Base-by-base conservation (phyloP, 2,888 invertebrate genomes). In the Choristoneura rosaceana region DNA sequence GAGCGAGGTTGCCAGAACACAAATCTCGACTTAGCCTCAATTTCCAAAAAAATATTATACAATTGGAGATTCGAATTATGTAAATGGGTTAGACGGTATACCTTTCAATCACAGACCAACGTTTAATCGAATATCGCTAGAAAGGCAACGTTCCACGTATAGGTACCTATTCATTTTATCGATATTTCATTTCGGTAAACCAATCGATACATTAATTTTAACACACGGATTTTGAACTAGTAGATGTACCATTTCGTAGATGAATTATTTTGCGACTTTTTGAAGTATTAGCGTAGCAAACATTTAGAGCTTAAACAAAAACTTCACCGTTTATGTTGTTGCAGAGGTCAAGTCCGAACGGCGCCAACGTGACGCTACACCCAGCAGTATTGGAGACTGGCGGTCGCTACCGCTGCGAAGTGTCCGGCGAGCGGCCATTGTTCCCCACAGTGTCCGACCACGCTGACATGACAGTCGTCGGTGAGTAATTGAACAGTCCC, bases 371-470 rank as follows among this genome's bases (percentile, higher is more conserved):
- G 76, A 95, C 96, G 67, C 91, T 97, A 81, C 94, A 95, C 75
- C 95, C 96, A 15, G 96, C 97, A 74, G 95, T 95, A 77, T 90
- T 97, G 81, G 95, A 96, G 87, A 96, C 96, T 71, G 96, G 96
- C 64, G 97, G 97, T 60, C 94, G 96, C 74, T 97, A 97, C 90
- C 95, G 96, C 76, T 97, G 97, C 85, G 97, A 97, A 88, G 96
- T 97, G 76, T 97, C 97, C 55, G 97, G 96, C 45, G 97, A 97
- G 86, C 95, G 96, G 75, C 97, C 97, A 43, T 96, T 96, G 74
- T 97, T 97, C 90, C 96, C 96, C 81, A 97, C 97, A 25, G 96
- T 97, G 74, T 96, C 96, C 60, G 96, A 96, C 84, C 96, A 96
- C 85, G 95, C 96, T 64, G 96, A 96, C 84, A 96, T 97, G 96